Percentiles rank a stretch among this genome's conserved stretches.
phyloP scores from a whole-genome alignment of 1,140 invertebrate genomes.

The Anastrepha obliqua region DNA sequence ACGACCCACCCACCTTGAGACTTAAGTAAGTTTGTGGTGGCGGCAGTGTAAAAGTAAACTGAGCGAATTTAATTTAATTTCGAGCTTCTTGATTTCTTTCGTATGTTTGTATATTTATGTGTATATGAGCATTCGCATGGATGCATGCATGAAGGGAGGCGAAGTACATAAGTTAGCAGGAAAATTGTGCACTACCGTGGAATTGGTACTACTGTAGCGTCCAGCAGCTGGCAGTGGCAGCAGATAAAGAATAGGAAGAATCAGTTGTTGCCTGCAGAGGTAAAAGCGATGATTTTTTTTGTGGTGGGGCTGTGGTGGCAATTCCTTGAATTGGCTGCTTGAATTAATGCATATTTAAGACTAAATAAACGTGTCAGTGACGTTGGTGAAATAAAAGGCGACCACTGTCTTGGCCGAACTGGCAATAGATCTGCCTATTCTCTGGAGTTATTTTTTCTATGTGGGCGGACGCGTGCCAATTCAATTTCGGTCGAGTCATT shows the following conservation, averaged over 20 bases:
- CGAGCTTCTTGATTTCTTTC: constrained; percentile 57
- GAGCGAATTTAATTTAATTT: constrained; percentile 60
- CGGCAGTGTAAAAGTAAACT: constrained; percentile 57
- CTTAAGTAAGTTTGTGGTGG: background rate
- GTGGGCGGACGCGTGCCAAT: background rate
- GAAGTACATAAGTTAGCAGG: background rate
- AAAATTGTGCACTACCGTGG: background rate
- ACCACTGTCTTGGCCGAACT: background rate
- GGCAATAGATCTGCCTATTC: background rate
- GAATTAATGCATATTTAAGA: constrained; percentile 55
- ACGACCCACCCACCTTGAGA: background rate
- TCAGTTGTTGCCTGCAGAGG: background rate
- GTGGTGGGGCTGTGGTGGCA: background rate
- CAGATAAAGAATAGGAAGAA: background rate
- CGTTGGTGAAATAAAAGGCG: background rate
- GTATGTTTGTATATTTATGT: background rate
- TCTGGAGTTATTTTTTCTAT: background rate
- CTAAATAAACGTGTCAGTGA: constrained; percentile 54
- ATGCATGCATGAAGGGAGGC: background rate
- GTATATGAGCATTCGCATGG: background rate
- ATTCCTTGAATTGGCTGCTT: constrained; percentile 33
- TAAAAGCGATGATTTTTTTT: background rate
- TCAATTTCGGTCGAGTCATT: background rate
- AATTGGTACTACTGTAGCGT: background rate
- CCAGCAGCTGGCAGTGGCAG: constrained; percentile 8